Base-by-base conservation (phyloP, 1,140 invertebrate genomes). In the Drosophila kanapiae region DNA sequence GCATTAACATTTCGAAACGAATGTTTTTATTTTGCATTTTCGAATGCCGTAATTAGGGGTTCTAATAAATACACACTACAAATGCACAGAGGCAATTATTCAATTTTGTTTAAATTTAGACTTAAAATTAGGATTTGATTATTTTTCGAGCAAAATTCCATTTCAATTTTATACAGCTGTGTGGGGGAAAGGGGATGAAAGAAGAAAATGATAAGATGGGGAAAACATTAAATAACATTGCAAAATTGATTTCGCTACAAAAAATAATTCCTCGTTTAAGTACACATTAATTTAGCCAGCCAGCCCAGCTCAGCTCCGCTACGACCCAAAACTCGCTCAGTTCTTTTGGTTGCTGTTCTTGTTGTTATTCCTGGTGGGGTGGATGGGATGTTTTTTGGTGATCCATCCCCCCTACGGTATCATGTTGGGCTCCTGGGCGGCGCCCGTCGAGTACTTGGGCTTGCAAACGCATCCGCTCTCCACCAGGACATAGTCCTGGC, bases 381-480 rank as follows among this genome's bases (percentile, higher is more conserved):
- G 37, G 53, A 27, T 58, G 60, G 40, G 42, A 16, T 31, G 45
- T 8, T 54, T n/a, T 43, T 48, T 51, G 23, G 1, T 59, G 40
- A 16, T 31, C 72, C 49, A 67, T 77, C 75, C 57, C 37, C 9
- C 51, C 72, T 93, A 93, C 14, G 93, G 93, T 86, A 93, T 93
- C 75, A 93, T 93, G 62, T 93, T 94, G 42, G 94, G 93, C 79
- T 94, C 93, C 67, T 94, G 92, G 57, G 91, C 91, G 37, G 91
- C 91, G 61, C 93, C 93, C 56, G 94, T 92, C 38, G 95, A 95
- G 85, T 96, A 96, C 93, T 96, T 97, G 13, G 97, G 97, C 88
- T 97, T 95, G 93, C 97, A 98, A 6, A 97, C 96, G 91, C 97
- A 98, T 35, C 97, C 97, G 83, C 96, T 98, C 92, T 98, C 97